A percentile compares a stretch with the other conserved stretches of the same genome.
Conservation (phyloP, 1,140 invertebrate species). For the Harlomillsia oculata region DNA sequence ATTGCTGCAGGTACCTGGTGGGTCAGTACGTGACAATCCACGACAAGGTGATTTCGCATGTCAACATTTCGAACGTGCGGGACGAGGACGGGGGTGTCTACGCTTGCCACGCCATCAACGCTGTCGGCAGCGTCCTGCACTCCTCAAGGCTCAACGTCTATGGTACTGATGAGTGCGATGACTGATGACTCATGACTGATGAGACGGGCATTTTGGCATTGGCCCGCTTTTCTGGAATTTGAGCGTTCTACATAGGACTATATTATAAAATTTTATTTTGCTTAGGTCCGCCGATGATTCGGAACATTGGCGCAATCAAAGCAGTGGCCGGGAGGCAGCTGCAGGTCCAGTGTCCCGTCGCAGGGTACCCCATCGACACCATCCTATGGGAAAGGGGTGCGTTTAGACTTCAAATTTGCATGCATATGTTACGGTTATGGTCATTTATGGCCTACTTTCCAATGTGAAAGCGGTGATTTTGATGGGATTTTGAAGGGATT, state of each 20-base stretch:
- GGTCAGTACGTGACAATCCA: conserved; percentile 83
- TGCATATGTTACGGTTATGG: too few species aligned
- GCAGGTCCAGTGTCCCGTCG: conserved; percentile 71
- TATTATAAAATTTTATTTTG: too few species aligned
- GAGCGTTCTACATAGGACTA: too few species aligned
- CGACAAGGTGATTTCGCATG: conserved; percentile 86
- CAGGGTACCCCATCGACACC: conserved; percentile 47
- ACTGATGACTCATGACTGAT: too few species aligned
- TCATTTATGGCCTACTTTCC: background rate
- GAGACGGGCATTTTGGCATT: too few species aligned
- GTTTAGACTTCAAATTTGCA: conserved; percentile 11
- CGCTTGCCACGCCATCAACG: conserved; percentile 68
- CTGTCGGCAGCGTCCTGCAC: conserved; percentile 63
- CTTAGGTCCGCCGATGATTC: conserved; percentile 75
- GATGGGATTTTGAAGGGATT: too few species aligned
- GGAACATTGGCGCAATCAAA: conserved; percentile 70
- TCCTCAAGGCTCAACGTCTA: conserved; percentile 82
- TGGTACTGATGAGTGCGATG: conserved; percentile 42
- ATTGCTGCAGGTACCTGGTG: conserved; percentile 59
- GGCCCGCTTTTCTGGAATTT: too few species aligned
- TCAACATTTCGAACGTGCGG: conserved; percentile 79
- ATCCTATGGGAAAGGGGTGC: conserved; percentile 48
- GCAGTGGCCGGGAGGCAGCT: conserved; percentile 70
- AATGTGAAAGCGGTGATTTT: too few species aligned
- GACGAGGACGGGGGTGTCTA: conserved; percentile 84